Evolutionary conservation across 2,797 vertebrate genomes (phyloP).

Genomic region (Atherinosoma microstoma): DNA sequence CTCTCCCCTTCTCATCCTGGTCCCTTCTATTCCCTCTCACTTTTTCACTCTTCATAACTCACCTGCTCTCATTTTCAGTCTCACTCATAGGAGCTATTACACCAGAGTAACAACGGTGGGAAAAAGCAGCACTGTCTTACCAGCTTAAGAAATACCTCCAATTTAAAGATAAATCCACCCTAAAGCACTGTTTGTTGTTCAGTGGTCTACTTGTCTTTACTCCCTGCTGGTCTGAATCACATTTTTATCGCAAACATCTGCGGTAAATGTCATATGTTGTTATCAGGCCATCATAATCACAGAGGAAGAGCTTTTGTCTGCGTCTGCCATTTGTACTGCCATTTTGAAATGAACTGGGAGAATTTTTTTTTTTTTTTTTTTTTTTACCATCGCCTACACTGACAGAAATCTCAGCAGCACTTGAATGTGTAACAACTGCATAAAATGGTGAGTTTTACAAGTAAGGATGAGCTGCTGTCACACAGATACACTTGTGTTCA

Average conservation of each 20-base stretch:
- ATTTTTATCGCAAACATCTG: slow-evolving; percentile 48
- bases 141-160: slow-evolving; percentile 33
- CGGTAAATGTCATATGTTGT: slow-evolving; percentile 48
- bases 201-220: background rate
- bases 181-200: slow-evolving; percentile 24
- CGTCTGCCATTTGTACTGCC: slow-evolving; percentile 24
- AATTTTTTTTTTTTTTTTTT: slow-evolving; percentile 7
- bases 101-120: slow-evolving; percentile 43
- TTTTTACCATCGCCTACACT: background rate
- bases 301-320: slow-evolving; percentile 31
- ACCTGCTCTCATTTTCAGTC: slow-evolving; percentile 47
- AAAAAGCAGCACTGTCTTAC: slow-evolving; percentile 12
- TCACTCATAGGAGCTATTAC: slow-evolving; percentile 55
- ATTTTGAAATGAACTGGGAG: slow-evolving; percentile 29
- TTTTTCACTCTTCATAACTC: slow-evolving; percentile 35
- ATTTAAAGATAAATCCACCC: slow-evolving; percentile 59
- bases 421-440: slow-evolving; percentile 16
- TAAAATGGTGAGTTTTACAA: slow-evolving; percentile 17
- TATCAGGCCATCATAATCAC: slow-evolving; percentile 32
- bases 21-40: slow-evolving; percentile 64
- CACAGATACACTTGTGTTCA: background rate
- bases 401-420: slow-evolving; percentile 18
- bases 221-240: slow-evolving; percentile 10
- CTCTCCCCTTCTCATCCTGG: slow-evolving; percentile 38
- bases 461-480: background rate